Conservation (phyloP, 2,113 vertebrate species). For the Chaetops frenatus region DNA sequence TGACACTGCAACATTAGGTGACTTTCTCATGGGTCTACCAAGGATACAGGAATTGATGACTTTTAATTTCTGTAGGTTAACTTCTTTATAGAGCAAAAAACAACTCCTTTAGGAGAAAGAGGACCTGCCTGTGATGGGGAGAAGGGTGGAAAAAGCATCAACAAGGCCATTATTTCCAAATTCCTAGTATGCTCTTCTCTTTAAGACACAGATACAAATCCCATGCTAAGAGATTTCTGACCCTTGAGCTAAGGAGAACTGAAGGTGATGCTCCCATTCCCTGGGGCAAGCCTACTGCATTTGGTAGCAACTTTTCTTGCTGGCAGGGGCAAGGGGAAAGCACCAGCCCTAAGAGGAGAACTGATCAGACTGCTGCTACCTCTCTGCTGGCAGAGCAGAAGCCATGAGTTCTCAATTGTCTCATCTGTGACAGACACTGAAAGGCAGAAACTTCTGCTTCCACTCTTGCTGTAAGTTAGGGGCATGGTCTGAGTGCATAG, state of each 20-base stretch:
- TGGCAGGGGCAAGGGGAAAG: background rate
- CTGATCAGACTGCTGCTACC: background rate
- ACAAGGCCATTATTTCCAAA: background rate
- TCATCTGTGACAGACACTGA: background rate
- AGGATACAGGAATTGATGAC: background rate
- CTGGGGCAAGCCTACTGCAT: background rate
- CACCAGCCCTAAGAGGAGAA: background rate
- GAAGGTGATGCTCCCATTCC: background rate
- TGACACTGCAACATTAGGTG: background rate
- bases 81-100: background rate
- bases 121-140: background rate
- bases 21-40: background rate
- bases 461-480: background rate
- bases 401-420: background rate
- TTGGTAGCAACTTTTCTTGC: background rate
- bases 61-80: background rate
- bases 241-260: background rate
- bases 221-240: background rate
- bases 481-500: rapidly evolving
- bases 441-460: background rate
- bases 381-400: background rate
- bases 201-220: background rate
- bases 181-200: background rate
- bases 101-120: background rate
- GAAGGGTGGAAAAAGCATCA: background rate